These are phyloP conservation scores for Lutjanus erythropterus DNA, from an alignment of 2,113 vertebrate species.

Conservation along the genomic window DNA sequence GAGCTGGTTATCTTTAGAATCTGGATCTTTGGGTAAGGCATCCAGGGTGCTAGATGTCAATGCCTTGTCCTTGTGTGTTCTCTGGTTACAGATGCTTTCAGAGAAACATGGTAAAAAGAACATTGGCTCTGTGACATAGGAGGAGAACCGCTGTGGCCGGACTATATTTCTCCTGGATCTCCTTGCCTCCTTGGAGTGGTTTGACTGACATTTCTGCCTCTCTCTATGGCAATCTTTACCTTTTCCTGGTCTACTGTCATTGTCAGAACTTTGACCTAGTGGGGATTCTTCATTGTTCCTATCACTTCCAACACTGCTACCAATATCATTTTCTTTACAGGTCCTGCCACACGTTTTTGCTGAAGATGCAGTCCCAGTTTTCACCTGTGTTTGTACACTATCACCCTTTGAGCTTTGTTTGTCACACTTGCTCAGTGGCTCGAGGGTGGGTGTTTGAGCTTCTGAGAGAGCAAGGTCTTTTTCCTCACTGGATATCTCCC, in stretches of 20 bases:
- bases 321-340: conserved; percentile 14
- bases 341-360: neutral
- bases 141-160: conserved; percentile 91
- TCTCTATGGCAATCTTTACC: conserved; percentile 12
- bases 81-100: conserved; percentile 85
- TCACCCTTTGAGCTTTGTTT: neutral
- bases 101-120: conserved; percentile 83
- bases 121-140: conserved; percentile 91
- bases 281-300: conserved; percentile 20
- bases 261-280: conserved; percentile 21
- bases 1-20: conserved; percentile 11
- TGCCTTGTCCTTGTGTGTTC: conserved; percentile 74
- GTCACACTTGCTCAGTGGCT: conserved; percentile 25
- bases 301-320: neutral
- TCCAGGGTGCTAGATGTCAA: conserved; percentile 64
- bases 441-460: neutral
- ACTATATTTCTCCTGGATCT: conserved; percentile 89
- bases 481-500: conserved; percentile 27
- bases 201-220: conserved; percentile 33
- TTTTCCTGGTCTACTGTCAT: conserved; percentile 15
- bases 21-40: conserved; percentile 56
- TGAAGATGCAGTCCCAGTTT: neutral
- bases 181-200: conserved; percentile 66
- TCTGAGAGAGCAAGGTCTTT: neutral
- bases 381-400: neutral